Evolutionary conservation across 2,113 vertebrate species (phyloP).

Genomic region (Hippocampus mohnikei): DNA sequence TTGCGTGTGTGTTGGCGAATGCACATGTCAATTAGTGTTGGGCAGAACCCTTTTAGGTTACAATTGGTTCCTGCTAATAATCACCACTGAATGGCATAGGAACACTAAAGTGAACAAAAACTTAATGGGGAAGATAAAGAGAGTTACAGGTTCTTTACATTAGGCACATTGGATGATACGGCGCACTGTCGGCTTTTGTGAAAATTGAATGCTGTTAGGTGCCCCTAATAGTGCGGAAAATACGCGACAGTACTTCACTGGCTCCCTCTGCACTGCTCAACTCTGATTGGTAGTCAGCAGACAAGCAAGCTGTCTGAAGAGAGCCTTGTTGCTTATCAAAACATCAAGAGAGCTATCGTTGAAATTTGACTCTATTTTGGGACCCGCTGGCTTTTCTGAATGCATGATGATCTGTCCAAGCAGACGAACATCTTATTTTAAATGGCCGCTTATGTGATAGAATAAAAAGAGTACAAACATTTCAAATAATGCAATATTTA

Average conservation of each 20-base stretch:
- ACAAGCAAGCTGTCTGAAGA: slow-evolving; percentile 70
- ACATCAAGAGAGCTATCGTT: slow-evolving; percentile 69
- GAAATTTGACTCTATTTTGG: slow-evolving; percentile 54
- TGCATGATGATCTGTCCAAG: slow-evolving; percentile 38
- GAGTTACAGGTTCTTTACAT: not conserved
- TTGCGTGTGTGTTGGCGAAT: too few relatives aligned
- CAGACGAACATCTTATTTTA: slow-evolving; percentile 29
- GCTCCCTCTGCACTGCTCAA: slow-evolving; percentile 38
- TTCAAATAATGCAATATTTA: slow-evolving; percentile 12
- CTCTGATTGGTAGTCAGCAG: slow-evolving; percentile 51
- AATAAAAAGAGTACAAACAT: slow-evolving; percentile 44
- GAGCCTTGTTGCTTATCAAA: slow-evolving; percentile 71
- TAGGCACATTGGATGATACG: not conserved
- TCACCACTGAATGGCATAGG: too few relatives aligned
- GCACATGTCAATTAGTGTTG: too few relatives aligned
- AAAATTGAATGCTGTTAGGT: too few relatives aligned
- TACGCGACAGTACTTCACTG: slow-evolving; percentile 7
- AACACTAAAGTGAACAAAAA: too few relatives aligned
- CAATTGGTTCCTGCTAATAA: too few relatives aligned
- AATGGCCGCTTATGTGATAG: slow-evolving; percentile 3
- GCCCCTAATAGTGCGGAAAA: too few relatives aligned
- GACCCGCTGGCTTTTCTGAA: slow-evolving; percentile 66
- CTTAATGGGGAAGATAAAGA: too few relatives aligned
- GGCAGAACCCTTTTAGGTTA: too few relatives aligned
- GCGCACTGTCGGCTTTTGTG: too few relatives aligned